phyloP scores from a whole-genome alignment of 2,888 invertebrate genomes.

The Drepanosiphum platanoidis region DNA sequence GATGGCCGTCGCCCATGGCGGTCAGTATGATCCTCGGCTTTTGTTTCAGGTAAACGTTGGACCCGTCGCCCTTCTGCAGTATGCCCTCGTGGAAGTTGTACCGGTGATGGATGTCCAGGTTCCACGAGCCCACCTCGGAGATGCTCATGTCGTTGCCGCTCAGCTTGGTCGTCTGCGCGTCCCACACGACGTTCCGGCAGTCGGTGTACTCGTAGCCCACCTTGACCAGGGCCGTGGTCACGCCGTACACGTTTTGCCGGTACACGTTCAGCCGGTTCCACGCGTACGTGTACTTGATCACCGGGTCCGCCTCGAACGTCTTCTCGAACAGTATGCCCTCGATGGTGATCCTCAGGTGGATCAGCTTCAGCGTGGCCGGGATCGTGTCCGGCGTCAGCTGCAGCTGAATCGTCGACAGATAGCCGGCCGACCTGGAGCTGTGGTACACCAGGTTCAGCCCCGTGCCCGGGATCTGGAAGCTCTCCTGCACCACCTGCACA shows the following conservation, averaged over 20 bases:
- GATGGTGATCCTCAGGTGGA: constrained; percentile 91
- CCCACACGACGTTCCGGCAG: constrained; percentile 94
- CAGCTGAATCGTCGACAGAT: constrained; percentile 89
- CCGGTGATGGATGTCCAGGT: constrained; percentile 95
- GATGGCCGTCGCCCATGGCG: constrained; percentile 90
- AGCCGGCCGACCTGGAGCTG: constrained; percentile 93
- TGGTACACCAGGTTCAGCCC: constrained; percentile 96
- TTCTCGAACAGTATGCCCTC: constrained; percentile 94
- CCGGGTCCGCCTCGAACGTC: constrained; percentile 94
- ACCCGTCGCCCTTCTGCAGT: constrained; percentile 96
- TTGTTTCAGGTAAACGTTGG: constrained; percentile 92
- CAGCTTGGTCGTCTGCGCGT: constrained; percentile 91
- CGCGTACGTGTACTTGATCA: constrained; percentile 95
- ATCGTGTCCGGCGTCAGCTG: constrained; percentile 88
- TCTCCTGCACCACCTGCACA: constrained; percentile 96
- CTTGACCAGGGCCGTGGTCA: constrained; percentile 92
- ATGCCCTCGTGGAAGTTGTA: constrained; percentile 99
- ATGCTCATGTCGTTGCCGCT: constrained; percentile 97
- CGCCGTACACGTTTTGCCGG: constrained; percentile 94
- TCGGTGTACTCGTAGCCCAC: constrained; percentile 96
- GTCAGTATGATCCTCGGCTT: constrained; percentile 91
- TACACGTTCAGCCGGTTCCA: constrained; percentile 98
- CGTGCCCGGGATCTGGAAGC: constrained; percentile 92
- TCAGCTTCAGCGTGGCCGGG: constrained; percentile 82
- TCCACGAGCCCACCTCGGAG: constrained; percentile 97